Evolutionary conservation across 2,888 invertebrate species (phyloP), one percentile per base, ranked within the genome.

Genomic region (Tipula lateralis): DNA sequence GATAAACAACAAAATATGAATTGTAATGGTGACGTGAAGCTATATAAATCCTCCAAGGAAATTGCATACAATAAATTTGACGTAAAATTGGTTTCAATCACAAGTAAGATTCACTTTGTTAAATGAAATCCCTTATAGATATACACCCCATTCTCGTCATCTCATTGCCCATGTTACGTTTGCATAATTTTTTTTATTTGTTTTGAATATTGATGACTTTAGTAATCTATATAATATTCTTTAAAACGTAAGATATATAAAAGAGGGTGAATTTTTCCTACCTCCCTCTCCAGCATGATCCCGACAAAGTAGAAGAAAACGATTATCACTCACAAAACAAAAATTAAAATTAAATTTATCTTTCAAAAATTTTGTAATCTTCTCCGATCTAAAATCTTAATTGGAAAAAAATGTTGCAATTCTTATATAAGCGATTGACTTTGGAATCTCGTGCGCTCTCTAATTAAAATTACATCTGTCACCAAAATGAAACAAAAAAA

Each of bases 261-360:
- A 66, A 24, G 66, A 66, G 66, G 66, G 66, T 66, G 66, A 9
- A 66, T 66, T 24, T 44, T 44, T 66, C n/a, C n/a, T 66, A 16
- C 66, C 66, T n/a, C n/a, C 24, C 24, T 66, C 9, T 66, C n/a
- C n/a, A n/a, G n/a, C 16, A 50, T 50, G 44, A 50, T 50, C 44
- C 16, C 0, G 2, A 36, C 9, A 9, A 6, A 36, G 2, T n/a
- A 39, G 44, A 16, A 44, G 12, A 12, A 66, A 66, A 66, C 66
- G 66, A 66, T 66, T 66, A 66, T 66, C 66, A 66, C 66, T 66
- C 66, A 66, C 24, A 66, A 24, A 66, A 66, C 9, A 66, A 66
- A 66, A 66, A 66, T 66, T 66, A 66, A 66, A 66, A 66, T 66
- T 66, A 66, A 66, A 66, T 66, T 66, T 66, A 66, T 66, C 66